A percentile compares a stretch with the other conserved stretches of the same genome.
Evolutionary conservation across 2,888 invertebrate species (phyloP).

Genomic region (Mimas tiliae): DNA sequence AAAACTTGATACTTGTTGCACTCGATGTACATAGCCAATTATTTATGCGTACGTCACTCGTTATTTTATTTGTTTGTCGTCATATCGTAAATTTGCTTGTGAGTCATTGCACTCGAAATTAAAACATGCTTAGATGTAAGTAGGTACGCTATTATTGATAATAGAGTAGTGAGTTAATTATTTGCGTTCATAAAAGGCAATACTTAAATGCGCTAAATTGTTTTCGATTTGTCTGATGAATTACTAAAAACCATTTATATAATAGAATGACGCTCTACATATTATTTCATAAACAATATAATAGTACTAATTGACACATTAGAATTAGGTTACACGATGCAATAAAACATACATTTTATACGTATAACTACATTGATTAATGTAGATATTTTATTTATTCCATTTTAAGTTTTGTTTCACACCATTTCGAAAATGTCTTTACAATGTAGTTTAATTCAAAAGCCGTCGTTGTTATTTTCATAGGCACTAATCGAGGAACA

Average conservation of each 20-base stretch:
- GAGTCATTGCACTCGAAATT: constrained; percentile 52
- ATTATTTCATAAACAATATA: background rate
- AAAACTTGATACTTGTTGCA: constrained; percentile 40
- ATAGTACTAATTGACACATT: background rate
- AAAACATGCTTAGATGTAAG: constrained; percentile 21
- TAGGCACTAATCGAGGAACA: background rate
- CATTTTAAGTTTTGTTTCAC: too few relatives aligned
- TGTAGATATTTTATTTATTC: too few relatives aligned
- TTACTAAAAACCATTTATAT: background rate
- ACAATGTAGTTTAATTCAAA: too few relatives aligned
- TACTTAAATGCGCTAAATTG: background rate
- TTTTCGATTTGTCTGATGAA: constrained; percentile 3
- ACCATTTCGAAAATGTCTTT: too few relatives aligned
- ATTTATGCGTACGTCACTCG: constrained; percentile 43
- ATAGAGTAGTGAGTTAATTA: constrained; percentile 13
- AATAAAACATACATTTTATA: background rate
- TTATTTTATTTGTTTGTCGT: constrained; percentile 49
- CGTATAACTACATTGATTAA: too few relatives aligned
- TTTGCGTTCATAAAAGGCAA: background rate
- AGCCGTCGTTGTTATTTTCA: background rate
- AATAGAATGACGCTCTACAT: background rate
- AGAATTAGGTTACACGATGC: background rate
- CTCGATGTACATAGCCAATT: constrained; percentile 40
- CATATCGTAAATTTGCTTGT: constrained; percentile 38
- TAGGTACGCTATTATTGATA: constrained; percentile 16